These are phyloP conservation scores for Megaleporinus macrocephalus DNA, from an alignment of 2,113 vertebrate species.

Conservation along the genomic window DNA sequence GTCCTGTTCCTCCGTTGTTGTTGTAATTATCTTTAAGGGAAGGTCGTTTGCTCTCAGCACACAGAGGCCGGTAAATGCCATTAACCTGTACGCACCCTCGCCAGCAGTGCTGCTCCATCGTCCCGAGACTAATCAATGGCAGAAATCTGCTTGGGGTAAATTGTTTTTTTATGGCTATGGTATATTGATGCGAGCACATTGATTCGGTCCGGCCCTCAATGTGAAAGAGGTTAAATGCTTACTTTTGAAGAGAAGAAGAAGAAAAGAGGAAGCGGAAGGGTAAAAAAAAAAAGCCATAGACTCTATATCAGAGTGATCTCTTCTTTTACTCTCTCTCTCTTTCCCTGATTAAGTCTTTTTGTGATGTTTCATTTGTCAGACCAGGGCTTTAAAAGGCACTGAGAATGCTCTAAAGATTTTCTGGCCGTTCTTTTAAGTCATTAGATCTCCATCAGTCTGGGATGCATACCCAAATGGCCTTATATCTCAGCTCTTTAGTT, in stretches of 20 bases:
- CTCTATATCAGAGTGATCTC: constrained; percentile 38
- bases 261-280: constrained; percentile 8
- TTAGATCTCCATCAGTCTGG: background rate
- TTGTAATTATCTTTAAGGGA: constrained; percentile 47
- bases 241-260: constrained; percentile 36
- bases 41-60: constrained; percentile 27
- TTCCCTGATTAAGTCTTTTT: constrained; percentile 26
- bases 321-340: constrained; percentile 1
- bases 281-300: constrained; percentile 5
- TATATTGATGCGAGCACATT: constrained; percentile 52
- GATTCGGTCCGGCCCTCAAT: constrained; percentile 42
- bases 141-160: constrained; percentile 55
- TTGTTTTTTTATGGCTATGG: constrained; percentile 57
- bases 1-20: background rate
- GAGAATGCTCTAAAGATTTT: constrained; percentile 2
- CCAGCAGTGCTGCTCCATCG: constrained; percentile 13
- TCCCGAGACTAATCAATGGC: constrained; percentile 47
- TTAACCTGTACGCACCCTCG: constrained; percentile 44
- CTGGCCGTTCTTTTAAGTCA: constrained; percentile 5
- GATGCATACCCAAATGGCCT: background rate
- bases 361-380: constrained; percentile 38
- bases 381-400: background rate
- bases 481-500: background rate
- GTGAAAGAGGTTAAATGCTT: constrained; percentile 45
- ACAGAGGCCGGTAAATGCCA: constrained; percentile 47